These are phyloP conservation scores for Nymphalis polychloros DNA, from an alignment of 2,888 invertebrate genomes.

Conservation along the genomic window DNA sequence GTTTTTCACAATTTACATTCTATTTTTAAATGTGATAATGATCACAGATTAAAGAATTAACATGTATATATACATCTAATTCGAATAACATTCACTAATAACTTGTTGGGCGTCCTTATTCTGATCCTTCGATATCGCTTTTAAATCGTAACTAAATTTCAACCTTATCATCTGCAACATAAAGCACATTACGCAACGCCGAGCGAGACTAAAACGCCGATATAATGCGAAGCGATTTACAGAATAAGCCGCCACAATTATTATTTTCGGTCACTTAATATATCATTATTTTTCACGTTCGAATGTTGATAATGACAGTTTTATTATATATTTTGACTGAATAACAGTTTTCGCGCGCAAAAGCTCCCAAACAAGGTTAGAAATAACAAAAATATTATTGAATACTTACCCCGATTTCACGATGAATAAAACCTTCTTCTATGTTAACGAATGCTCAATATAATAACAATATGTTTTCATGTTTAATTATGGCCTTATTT, in stretches of 20 bases:
- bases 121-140: constrained; percentile 48
- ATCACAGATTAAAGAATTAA: background rate
- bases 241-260: constrained; percentile 63
- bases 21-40: too few relatives aligned
- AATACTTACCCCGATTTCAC: constrained; percentile 27
- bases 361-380: constrained; percentile 48
- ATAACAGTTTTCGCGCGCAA: constrained; percentile 47
- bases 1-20: too few relatives aligned
- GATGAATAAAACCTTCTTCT: constrained; percentile 8
- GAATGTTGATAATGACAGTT: constrained; percentile 38
- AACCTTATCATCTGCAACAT: constrained; percentile 47
- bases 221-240: constrained; percentile 52
- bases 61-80: constrained; percentile 1
- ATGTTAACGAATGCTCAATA: background rate
- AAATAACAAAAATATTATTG: constrained; percentile 26
- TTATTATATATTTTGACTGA: background rate
- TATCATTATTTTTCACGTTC: constrained; percentile 13
- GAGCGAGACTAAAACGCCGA: constrained; percentile 42
- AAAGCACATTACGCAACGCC: constrained; percentile 53
- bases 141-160: constrained; percentile 44
- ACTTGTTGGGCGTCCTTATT: constrained; percentile 64
- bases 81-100: constrained; percentile 40
- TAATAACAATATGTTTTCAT: background rate
- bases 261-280: constrained; percentile 52
- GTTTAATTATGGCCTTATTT: constrained; percentile 2